Base-by-base conservation (phyloP, 2,888 invertebrate species). In the Galerucella nymphaeae region DNA sequence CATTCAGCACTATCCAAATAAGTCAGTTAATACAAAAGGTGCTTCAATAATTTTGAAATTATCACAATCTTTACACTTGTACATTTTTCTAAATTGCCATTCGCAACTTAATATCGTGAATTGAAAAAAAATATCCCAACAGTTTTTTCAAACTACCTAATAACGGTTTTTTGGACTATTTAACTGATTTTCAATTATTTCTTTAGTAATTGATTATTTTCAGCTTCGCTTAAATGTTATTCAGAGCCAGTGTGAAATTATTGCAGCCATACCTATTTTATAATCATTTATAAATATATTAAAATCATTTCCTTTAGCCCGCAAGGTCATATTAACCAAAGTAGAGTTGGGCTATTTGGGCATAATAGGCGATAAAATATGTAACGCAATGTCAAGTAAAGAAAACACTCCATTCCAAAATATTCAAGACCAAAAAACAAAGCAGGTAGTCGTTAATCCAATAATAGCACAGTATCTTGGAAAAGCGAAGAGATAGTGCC, bases 191-290 rank as follows among this genome's bases (percentile, higher is more conserved):
- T 59, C 59, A 72, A 69, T 72, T 59, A 69, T 69, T 68, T 41
- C 30, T 64, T 41, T 4, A 38, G n/a, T 65, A 72, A 72, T 72
- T 69, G 72, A 72, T 72, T 72, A 50, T 69, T 23, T 50, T 69
- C 72, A 64, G 72, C 45, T 69, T 23, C 68, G 72, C 64, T 72
- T 72, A 65, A 65, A 69, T 69, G 59, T 66, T 69, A 68, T 68
- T 68, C 30, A 38, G 41, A 59, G 6, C 30, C 20, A 68, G 68
- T 68, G 72, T 72, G 72, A 72, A 72, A 72, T 68, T 57, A 72
- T 41, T 65, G 53, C 61, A 59, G 30, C 61, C 57, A 30, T 66
- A 41, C 16, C n/a, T 13, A 38, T 41, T 18, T 62, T 58, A 23
- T 14, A 58, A 30, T 30, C 30, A 16, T 16, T 18, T 10, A 16